Evolutionary conservation across 2,113 vertebrate species (phyloP), one percentile per base, ranked within the genome.

Genomic region (Sialia sialis): DNA sequence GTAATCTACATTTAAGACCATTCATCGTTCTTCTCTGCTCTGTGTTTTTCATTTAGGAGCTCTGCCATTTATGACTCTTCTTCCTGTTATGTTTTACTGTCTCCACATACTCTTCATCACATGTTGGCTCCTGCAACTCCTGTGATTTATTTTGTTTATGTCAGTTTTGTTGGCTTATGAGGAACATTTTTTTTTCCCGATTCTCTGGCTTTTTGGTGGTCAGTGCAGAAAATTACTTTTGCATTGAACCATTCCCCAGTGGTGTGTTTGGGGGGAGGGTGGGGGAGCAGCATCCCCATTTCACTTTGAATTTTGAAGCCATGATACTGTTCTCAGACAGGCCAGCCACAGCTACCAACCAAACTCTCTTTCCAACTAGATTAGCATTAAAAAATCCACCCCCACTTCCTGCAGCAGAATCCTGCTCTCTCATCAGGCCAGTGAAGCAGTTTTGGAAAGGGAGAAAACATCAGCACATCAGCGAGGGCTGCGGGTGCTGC

Each of bases 221-320:
- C 14, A 2, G 60, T 70, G 59, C 48, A 93, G 67, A 91, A 64
- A 72, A 62, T 41, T 48, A 17, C 26, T 84, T 92, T 54, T 82
- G 44, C 62, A 75, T 3, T 60, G 72, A 92, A 64, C 41, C 22
- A 16, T 76, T 90, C 68, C 68, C 59, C 64, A 19, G 11, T 30
- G 77, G 13, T 70, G 43, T 36, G 39, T 44, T 26, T 23, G n/a
- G 46, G 20, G 36, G 29, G 19, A 39, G 12, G 10, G 36, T 29
- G 19, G 32, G 32, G 29, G 32, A 62, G 49, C 58, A 81, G 62
- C 41, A 51, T n/a, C 58, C 82, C 77, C 49, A 11, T 26, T 13
- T 76, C 29, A 60, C 51, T 84, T 62, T 59, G 62, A 89, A 79
- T 52, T 89, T 69, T 68, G 86, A 96, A 97, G 89, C 95, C 94